A percentile compares a stretch with the other conserved stretches of the same genome.
phyloP scores from a whole-genome alignment of 2,888 invertebrate genomes.

The Dione vanillae region DNA sequence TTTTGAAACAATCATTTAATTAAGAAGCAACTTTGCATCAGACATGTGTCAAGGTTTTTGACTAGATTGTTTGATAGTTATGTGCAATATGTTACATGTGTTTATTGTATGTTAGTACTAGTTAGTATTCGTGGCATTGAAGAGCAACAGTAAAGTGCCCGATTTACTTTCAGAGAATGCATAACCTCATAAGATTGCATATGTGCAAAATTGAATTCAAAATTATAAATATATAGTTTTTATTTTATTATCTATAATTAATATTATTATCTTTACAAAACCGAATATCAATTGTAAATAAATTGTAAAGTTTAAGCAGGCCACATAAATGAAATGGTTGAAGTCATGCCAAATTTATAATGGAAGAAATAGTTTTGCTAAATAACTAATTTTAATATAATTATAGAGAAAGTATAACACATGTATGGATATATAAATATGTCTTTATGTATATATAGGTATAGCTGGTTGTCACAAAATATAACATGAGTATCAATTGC shows the following conservation, averaged over 20 bases:
- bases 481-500: too few species aligned
- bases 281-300: not conserved
- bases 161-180: constrained; percentile 12
- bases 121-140: constrained; percentile 33
- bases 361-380: not conserved
- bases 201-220: not conserved
- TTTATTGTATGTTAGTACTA: too few species aligned
- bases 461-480: too few species aligned
- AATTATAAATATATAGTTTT: constrained; percentile 1
- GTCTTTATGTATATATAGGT: too few species aligned
- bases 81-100: constrained; percentile 23
- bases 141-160: constrained; percentile 14
- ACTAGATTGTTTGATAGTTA: constrained; percentile 20
- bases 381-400: not conserved
- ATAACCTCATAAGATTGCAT: constrained; percentile 8
- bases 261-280: not conserved
- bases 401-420: too few species aligned
- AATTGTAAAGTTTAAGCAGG: not conserved
- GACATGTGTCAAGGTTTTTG: constrained; percentile 31
- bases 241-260: too few species aligned
- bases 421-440: too few species aligned
- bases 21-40: constrained; percentile 6
- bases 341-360: not conserved
- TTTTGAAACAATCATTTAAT: not conserved
- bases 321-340: not conserved